A percentile compares a stretch with the other conserved stretches of the same genome.
Evolutionary conservation across 2,797 vertebrate genomes (phyloP).

Genomic region (Crocodylus rhombifer): DNA sequence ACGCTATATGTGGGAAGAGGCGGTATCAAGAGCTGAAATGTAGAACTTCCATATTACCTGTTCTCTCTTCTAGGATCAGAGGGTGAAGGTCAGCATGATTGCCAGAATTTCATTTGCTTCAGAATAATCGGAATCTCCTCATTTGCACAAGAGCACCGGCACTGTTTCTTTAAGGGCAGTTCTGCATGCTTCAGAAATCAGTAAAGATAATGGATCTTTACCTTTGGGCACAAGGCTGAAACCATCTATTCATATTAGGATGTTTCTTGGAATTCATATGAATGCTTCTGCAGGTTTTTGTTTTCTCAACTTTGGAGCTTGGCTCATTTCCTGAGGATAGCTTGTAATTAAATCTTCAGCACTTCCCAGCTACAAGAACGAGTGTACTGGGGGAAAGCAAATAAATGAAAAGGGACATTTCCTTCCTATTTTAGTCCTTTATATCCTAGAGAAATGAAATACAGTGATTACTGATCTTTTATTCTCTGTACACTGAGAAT

Average conservation of each 20-base stretch:
- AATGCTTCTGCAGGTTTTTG: too few species aligned
- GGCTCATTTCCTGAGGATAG: too few species aligned
- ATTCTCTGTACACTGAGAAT: not conserved
- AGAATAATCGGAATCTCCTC: not conserved
- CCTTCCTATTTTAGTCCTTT: accelerated
- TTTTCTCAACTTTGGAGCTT: too few species aligned
- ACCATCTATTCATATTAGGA: not conserved
- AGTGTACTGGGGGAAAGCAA: accelerated
- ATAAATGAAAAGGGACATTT: not conserved
- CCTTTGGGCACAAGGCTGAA: not conserved
- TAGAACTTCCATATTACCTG: not conserved
- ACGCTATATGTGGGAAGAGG: too few species aligned
- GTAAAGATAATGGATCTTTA: not conserved
- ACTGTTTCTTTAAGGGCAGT: not conserved
- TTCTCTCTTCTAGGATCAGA: not conserved
- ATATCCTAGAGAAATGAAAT: not conserved
- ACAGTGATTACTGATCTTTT: not conserved
- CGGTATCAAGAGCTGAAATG: too few species aligned
- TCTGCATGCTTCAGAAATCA: not conserved
- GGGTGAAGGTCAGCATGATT: not conserved
- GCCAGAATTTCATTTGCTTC: not conserved
- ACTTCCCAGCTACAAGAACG: not conserved
- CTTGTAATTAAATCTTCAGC: not conserved
- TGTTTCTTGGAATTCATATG: not conserved
- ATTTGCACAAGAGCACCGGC: not conserved